Base-by-base conservation (phyloP, 2,797 vertebrate genomes). In the Microctenopoma stevenorrisi region DNA sequence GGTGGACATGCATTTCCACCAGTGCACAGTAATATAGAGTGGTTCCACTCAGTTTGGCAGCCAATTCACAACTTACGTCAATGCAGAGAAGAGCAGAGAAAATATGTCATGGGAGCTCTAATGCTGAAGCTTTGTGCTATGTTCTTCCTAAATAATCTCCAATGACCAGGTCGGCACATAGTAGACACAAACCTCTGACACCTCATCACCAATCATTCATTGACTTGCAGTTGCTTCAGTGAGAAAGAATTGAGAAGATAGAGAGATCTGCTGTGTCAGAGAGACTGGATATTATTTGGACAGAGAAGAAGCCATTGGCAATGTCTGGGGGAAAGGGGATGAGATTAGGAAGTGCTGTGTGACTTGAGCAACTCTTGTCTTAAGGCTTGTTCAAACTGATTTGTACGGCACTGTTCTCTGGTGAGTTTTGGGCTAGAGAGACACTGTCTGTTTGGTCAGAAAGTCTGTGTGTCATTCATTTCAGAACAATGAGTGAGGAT, bases 361-460 rank as follows among this genome's bases (percentile, higher is more conserved):
- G 80, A 83, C 85, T 84, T 68, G 47, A 85, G 82, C 76, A 83
- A 75, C 78, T 85, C 79, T 76, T 77, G 76, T 91, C 87, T 76
- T 46, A 30, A 73, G 74, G 79, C 68, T 86, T 76, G 68, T 84
- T 85, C 66, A 85, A 82, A 90, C 66, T 76, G 80, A 84, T 88
- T 84, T 82, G 70, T 72, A 53, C 37, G 55, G 73, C 67, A 58
- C 57, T 37, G 35, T 18, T 48, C 63, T 87, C 56, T 64, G 38
- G 65, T 77, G 76, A 87, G 74, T 78, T 28, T 46, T 18, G 50
- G 66, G 37, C 55, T 42, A 18, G 16, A 67, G 59, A 74, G 54
- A 74, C 33, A 44, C 43, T 58, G 72, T 76, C 61, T 83, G 72
- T 66, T 56, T 68, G 40, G 74, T 73, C 75, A 76, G 75, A 83